phyloP scores from a whole-genome alignment of 2,797 vertebrate genomes.

The Picus viridis region DNA sequence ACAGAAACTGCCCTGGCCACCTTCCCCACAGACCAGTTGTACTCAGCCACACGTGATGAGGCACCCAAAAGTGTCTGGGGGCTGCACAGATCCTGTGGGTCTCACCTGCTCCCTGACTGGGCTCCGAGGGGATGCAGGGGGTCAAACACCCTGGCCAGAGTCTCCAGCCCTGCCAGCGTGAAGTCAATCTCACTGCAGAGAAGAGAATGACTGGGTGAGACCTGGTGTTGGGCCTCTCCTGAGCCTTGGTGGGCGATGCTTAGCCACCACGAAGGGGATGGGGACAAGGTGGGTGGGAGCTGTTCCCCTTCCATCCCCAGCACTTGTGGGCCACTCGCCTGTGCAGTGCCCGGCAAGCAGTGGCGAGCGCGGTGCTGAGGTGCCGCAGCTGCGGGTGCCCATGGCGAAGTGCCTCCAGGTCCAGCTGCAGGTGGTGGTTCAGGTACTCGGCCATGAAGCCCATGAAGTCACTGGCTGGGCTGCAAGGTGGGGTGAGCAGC shows the following conservation, averaged over 20 bases:
- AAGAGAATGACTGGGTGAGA: background rate
- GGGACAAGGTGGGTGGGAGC: rapidly evolving
- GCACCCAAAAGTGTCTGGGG: background rate
- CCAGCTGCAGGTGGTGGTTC: conserved; percentile 90
- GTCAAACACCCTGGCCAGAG: conserved; percentile 92
- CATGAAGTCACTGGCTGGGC: conserved; percentile 2
- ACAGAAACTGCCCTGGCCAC: background rate
- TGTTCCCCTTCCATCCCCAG: background rate
- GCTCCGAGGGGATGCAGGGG: conserved; percentile 89
- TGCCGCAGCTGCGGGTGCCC: conserved; percentile 88
- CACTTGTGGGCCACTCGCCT: conserved; percentile 71
- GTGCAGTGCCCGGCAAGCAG: conserved; percentile 90
- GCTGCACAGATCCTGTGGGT: background rate
- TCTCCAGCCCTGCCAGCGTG: conserved; percentile 90
- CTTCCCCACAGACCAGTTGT: background rate
- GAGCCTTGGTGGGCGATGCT: rapidly evolving
- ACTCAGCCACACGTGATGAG: rapidly evolving
- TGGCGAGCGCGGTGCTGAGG: conserved; percentile 90
- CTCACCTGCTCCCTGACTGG: conserved; percentile 87
- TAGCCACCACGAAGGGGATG: rapidly evolving
- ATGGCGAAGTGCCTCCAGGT: conserved; percentile 89
- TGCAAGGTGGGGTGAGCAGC: background rate
- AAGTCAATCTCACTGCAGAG: conserved; percentile 89
- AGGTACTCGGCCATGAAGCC: conserved; percentile 84
- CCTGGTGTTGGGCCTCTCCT: rapidly evolving